Percentiles rank a stretch among this genome's conserved stretches.
Conservation (phyloP, 1,140 invertebrate species). For the Brachionus sp. region DNA sequence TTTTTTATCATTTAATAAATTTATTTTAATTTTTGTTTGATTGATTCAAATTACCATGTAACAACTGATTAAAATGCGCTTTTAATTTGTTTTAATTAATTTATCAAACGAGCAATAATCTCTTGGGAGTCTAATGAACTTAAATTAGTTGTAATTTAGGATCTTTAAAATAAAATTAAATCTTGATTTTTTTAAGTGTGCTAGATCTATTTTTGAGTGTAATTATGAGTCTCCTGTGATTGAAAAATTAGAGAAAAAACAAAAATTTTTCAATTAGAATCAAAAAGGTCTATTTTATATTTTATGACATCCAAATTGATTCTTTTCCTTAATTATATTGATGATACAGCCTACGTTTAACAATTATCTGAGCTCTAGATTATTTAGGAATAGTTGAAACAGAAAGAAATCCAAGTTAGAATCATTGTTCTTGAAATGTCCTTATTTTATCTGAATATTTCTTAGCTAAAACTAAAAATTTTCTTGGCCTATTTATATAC, state of each 20-base stretch:
- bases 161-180: background rate
- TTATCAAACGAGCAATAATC: background rate
- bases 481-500: background rate
- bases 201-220: too few species aligned
- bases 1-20: background rate
- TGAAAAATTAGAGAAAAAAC: too few species aligned
- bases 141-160: background rate
- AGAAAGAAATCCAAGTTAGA: too few species aligned
- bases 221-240: too few species aligned
- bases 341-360: too few species aligned
- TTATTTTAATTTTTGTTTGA: background rate
- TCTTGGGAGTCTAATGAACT: background rate
- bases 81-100: background rate
- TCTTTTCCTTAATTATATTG: too few species aligned
- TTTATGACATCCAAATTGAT: too few species aligned
- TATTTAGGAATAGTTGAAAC: too few species aligned
- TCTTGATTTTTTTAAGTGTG: background rate
- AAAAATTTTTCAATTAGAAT: too few species aligned
- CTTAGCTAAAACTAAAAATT: background rate
- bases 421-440: too few species aligned
- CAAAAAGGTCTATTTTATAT: too few species aligned
- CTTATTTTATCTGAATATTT: background rate
- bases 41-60: background rate
- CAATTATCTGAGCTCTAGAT: too few species aligned
- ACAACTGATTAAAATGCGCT: background rate